These are phyloP conservation scores for Torymus aiolomorphi DNA, from an alignment of 2,888 invertebrate species.

Conservation along the genomic window DNA sequence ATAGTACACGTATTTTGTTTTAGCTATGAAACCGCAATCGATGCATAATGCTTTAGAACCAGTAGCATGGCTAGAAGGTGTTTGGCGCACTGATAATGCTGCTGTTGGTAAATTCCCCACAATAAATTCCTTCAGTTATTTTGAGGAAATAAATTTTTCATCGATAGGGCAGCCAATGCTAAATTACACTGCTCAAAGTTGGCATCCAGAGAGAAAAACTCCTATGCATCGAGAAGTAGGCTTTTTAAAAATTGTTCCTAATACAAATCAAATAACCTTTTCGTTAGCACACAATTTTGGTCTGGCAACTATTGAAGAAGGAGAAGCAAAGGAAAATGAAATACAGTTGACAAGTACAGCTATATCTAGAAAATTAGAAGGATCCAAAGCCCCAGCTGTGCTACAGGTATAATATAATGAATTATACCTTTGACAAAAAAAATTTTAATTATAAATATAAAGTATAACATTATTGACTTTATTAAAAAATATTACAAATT, in stretches of 20 bases:
- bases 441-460: neutral
- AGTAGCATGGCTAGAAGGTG: conserved; percentile 79
- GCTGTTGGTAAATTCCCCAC: conserved; percentile 79
- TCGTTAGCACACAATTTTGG: conserved; percentile 81
- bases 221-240: conserved; percentile 82
- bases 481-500: too few species aligned
- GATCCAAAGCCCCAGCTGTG: conserved; percentile 77
- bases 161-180: conserved; percentile 81
- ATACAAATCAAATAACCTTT: conserved; percentile 77
- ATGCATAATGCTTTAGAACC: conserved; percentile 77
- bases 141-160: conserved; percentile 78
- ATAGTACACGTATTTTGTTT: conserved; percentile 16
- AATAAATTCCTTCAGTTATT: conserved; percentile 78
- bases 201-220: conserved; percentile 77
- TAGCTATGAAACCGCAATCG: conserved; percentile 66
- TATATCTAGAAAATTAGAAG: conserved; percentile 77
- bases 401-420: conserved; percentile 67
- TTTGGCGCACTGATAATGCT: conserved; percentile 77
- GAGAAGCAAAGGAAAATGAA: conserved; percentile 71
- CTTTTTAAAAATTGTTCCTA: conserved; percentile 79
- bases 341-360: conserved; percentile 76
- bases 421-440: neutral
- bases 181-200: conserved; percentile 78
- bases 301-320: conserved; percentile 80
- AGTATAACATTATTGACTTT: too few species aligned